Evolutionary conservation across 1,140 invertebrate genomes (phyloP), one percentile per base, ranked within the genome.

Genomic region (Cyrtorhinus lividipennis): DNA sequence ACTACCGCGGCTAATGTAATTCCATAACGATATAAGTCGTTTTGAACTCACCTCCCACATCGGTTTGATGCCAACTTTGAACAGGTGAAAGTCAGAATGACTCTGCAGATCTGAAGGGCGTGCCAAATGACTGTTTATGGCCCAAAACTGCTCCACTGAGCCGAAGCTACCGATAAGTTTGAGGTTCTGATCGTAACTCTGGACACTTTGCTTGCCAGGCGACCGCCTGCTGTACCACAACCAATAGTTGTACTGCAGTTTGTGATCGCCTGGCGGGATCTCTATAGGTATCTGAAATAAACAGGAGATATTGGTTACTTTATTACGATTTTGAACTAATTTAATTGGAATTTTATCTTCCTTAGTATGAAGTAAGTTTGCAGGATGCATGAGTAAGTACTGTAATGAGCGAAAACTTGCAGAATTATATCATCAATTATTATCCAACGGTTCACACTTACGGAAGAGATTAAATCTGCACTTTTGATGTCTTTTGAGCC

Each of bases 51-150:
- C 85, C 77, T 98, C 95, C 94, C 94, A 98, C 90, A 98, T 95
- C 25, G 95, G 95, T 77, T 94, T 92, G 66, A 99, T 96, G 65
- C 95, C 95, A 70, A 95, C 85, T 81, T 98, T 98, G 73, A 99
- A 99, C 24, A 99, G 80, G 77, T 97, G 95, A 73, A 97, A 88
- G 77, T 98, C 95, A 71, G 90, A 88, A 70, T 94, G 88, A 24
- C 88, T 86, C 56, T 86, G 83, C 64, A 98, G 79, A 69, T 98
- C 88, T 46, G 84, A 85, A 27, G 93, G 88, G 68, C 93, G 81
- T 64, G 88, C 81, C 68, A 98, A 78, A 75, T 97, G 92, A 74
- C 88, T 87, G 76, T 98, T 98, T 61, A 92, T 78, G 44, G 84
- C 82, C 95, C 95, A 98, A 82, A 96, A 99, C 74, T 97, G 92